Evolutionary conservation across 2,888 invertebrate species (phyloP), one percentile per base, ranked within the genome.

Genomic region (Ctenicera cuprea): DNA sequence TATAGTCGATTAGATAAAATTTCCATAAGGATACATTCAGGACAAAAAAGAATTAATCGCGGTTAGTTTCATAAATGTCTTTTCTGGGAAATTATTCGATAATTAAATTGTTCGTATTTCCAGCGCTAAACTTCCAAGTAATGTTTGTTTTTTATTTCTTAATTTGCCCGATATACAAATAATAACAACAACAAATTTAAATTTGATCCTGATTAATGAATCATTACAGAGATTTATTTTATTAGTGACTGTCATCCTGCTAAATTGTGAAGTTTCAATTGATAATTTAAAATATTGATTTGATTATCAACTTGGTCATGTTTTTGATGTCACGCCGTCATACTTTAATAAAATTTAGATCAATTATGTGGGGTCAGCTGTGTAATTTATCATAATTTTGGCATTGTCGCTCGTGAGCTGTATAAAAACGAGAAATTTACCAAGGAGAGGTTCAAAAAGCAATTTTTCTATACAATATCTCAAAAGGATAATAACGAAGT

Each of bases 251-350:
- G 18, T 9, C 14, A 43, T 16, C 16, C 5, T 18, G 9, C 9
- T 9, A 16, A 45, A 45, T 41, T 41, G 0, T 41, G 12, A n/a
- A n/a, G n/a, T n/a, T 41, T 41, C 3, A 41, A 41, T 45, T 45
- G 14, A 18, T 45, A 18, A 45, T 45, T 45, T 45, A 18, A 45
- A 45, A 45, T 9, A 18, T 45, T 45, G 45, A 18, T 45, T 45
- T 45, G 8, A 16, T 45, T 45, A 45, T 45, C 45, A 18, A 18
- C 18, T 16, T 16, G 0, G 3, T 9, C 9, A 18, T n/a, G 41
- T 41, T 41, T 45, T 45, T 33, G 2, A 5, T 26, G 26, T 26
- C 3, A 33, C 7, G 33, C 33, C 9, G 33, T 33, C 33, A 33
- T 33, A 33, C 9, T 5, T 33, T 33, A 33, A 33, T 33, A 33